These are phyloP conservation scores for Amaurobius ferox DNA, from an alignment of 2,888 invertebrate genomes.

Conservation along the genomic window DNA sequence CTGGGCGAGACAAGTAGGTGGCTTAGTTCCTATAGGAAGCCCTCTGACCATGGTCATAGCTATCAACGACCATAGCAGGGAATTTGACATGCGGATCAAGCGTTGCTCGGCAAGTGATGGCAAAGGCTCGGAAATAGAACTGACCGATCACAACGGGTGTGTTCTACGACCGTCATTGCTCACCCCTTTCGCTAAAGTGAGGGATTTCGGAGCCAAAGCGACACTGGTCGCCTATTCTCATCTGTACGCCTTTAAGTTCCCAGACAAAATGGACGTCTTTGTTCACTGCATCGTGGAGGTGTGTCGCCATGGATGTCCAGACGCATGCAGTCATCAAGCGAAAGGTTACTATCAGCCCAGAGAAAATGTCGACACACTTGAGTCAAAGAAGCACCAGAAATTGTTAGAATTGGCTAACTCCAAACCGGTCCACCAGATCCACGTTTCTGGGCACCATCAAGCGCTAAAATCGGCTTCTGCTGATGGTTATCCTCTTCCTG, in stretches of 20 bases:
- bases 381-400: conserved; percentile 53
- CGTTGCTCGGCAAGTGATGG: conserved; percentile 95
- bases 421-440: not conserved
- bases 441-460: not conserved
- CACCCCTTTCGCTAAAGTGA: conserved; percentile 91
- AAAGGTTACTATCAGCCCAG: not conserved
- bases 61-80: conserved; percentile 94
- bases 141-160: conserved; percentile 94
- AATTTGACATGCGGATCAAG: conserved; percentile 96
- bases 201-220: conserved; percentile 87
- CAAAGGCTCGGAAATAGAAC: conserved; percentile 87
- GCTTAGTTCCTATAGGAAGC: conserved; percentile 93
- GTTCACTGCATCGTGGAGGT: conserved; percentile 96
- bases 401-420: conserved; percentile 7
- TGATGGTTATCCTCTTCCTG: not conserved
- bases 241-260: conserved; percentile 97
- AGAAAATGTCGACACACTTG: not conserved
- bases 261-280: conserved; percentile 93
- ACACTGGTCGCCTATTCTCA: conserved; percentile 92
- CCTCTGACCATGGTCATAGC: conserved; percentile 94
- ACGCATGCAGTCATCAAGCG: conserved; percentile 30
- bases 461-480: not conserved
- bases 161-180: conserved; percentile 95
- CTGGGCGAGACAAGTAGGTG: conserved; percentile 94
- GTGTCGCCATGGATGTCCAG: conserved; percentile 92